phyloP scores from a whole-genome alignment of 2,888 invertebrate genomes.

The Coremacera marginata region DNA sequence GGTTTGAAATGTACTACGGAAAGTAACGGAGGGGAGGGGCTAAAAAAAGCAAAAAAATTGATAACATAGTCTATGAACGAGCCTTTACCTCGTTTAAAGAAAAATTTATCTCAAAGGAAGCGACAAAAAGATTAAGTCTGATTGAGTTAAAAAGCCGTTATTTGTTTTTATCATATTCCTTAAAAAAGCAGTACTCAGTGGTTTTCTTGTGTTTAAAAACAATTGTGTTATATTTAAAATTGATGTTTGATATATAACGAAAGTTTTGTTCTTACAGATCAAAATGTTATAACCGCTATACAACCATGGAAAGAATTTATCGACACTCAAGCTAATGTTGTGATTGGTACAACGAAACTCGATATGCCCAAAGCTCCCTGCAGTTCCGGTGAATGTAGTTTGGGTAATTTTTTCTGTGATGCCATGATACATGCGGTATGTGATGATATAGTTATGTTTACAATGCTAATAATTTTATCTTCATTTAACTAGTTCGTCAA shows the following conservation, averaged over 20 bases:
- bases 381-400: constrained; percentile 76
- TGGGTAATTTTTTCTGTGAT: constrained; percentile 81
- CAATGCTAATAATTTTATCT: neutral
- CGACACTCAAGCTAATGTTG: constrained; percentile 71
- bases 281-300: constrained; percentile 73
- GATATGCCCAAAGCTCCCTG: constrained; percentile 73
- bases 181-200: no score
- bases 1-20: no score
- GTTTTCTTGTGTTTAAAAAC: no score
- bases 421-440: constrained; percentile 77
- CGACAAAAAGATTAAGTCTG: no score
- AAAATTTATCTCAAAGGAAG: no score
- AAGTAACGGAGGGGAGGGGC: no score
- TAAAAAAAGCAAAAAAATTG: no score
- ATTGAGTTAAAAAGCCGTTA: no score
- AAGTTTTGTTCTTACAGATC: constrained; percentile 70
- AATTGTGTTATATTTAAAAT: neutral
- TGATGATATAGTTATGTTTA: constrained; percentile 31
- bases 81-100: no score
- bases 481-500: constrained; percentile 53
- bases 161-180: no score
- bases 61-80: no score
- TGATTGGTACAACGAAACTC: constrained; percentile 75
- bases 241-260: no score
- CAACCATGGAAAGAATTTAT: constrained; percentile 74